Conservation (phyloP, 2,888 invertebrate genomes). For the Thelaira solivaga region DNA sequence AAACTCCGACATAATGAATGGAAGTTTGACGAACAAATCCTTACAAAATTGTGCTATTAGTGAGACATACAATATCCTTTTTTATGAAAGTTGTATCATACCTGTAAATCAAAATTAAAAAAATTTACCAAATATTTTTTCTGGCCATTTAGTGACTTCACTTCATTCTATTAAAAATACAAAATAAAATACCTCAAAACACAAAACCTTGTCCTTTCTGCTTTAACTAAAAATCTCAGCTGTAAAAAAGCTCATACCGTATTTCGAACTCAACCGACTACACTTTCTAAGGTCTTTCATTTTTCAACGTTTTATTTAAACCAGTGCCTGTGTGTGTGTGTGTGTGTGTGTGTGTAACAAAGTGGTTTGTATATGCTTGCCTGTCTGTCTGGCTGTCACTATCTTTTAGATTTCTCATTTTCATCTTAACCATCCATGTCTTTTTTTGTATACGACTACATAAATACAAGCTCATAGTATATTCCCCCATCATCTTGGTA, state of each 20-base stretch:
- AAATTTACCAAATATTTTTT: no score
- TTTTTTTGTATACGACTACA: slow-evolving; percentile 10
- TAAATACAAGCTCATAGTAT: no score
- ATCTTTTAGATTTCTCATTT: slow-evolving; percentile 37
- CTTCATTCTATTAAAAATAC: no score
- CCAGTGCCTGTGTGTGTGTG: no score
- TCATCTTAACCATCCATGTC: slow-evolving; percentile 23
- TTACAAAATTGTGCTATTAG: no score
- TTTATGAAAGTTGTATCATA: no score
- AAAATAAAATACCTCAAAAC: no score
- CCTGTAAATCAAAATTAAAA: no score
- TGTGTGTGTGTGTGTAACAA: slow-evolving; percentile 1
- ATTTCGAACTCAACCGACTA: background rate
- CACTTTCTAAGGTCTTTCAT: background rate
- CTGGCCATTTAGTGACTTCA: no score
- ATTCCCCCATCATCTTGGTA: slow-evolving; percentile 8
- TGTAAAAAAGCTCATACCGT: background rate
- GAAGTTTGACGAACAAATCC: no score
- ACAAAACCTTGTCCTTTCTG: background rate
- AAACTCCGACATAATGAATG: no score
- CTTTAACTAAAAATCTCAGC: background rate
- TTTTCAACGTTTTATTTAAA: background rate
- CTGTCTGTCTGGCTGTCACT: slow-evolving; percentile 38
- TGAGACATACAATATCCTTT: no score
- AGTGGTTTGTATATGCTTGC: slow-evolving; percentile 1